Evolutionary conservation across 2,888 invertebrate species (phyloP).

Genomic region (Aplocera efformata): DNA sequence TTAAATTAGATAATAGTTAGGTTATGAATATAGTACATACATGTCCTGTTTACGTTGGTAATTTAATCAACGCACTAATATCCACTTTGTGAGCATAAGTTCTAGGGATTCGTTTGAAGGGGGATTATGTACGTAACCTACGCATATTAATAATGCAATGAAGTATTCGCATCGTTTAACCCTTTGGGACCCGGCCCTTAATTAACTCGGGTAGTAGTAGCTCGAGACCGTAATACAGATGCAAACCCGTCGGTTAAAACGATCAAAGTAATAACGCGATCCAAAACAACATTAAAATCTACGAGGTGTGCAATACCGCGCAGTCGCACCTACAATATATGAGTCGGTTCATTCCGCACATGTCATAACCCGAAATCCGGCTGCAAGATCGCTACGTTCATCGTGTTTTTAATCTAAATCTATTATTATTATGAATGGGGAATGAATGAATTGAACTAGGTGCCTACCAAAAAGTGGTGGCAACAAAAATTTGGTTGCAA

Average conservation of each 20-base stretch:
- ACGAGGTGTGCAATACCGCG: constrained; percentile 26
- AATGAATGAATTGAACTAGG: too few relatives aligned
- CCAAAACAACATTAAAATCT: constrained; percentile 26
- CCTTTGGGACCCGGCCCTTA: constrained; percentile 42
- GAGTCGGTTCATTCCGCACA: background rate
- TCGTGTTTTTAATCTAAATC: too few relatives aligned
- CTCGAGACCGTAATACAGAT: constrained; percentile 38
- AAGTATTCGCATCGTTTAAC: constrained; percentile 41
- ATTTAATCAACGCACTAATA: background rate
- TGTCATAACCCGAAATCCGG: too few relatives aligned
- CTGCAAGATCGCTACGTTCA: too few relatives aligned
- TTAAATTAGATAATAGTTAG: too few relatives aligned
- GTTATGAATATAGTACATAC: too few relatives aligned
- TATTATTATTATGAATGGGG: too few relatives aligned
- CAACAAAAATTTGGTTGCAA: too few relatives aligned
- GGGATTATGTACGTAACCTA: constrained; percentile 11
- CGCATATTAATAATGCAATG: constrained; percentile 50
- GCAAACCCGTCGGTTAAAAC: constrained; percentile 37
- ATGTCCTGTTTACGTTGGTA: too few relatives aligned
- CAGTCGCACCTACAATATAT: constrained; percentile 10
- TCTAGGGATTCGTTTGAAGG: constrained; percentile 12
- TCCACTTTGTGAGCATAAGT: constrained; percentile 2
- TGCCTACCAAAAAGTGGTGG: too few relatives aligned
- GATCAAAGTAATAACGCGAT: constrained; percentile 34
- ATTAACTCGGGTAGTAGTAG: constrained; percentile 40